Evolutionary conservation across 2,797 vertebrate species (phyloP).

Genomic region (Cryptoblepharus egeriae): DNA sequence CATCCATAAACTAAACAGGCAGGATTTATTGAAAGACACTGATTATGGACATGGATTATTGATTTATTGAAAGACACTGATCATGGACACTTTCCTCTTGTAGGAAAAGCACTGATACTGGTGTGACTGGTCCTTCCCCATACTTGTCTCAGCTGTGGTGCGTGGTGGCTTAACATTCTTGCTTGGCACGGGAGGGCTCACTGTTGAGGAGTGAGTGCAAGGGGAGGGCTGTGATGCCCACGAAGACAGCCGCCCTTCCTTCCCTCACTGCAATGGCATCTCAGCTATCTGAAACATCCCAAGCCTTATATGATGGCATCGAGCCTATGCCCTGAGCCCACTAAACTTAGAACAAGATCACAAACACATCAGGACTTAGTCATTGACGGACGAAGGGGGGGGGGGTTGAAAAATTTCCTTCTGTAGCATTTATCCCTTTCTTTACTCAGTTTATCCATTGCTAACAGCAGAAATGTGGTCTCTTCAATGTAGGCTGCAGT

Average conservation of each 20-base stretch:
- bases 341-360: not conserved
- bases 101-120: conserved; percentile 47
- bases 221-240: conserved; percentile 52
- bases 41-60: no score
- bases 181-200: conserved; percentile 54
- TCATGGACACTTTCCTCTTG: conserved; percentile 18
- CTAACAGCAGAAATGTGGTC: not conserved
- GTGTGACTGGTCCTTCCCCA: conserved; percentile 21
- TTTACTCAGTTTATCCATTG: not conserved
- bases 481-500: no score
- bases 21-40: no score
- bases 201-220: conserved; percentile 22
- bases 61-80: no score
- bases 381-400: not conserved
- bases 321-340: conserved; percentile 43
- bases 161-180: conserved; percentile 70
- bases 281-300: conserved; percentile 71
- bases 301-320: conserved; percentile 51
- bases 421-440: not conserved
- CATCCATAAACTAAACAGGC: no score
- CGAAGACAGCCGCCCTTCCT: conserved; percentile 61
- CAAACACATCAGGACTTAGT: not conserved
- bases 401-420: not conserved
- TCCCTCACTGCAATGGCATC: conserved; percentile 69
- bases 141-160: conserved; percentile 38